Evolutionary conservation across 2,888 invertebrate species (phyloP).

Genomic region (Monoplex corrugatus): DNA sequence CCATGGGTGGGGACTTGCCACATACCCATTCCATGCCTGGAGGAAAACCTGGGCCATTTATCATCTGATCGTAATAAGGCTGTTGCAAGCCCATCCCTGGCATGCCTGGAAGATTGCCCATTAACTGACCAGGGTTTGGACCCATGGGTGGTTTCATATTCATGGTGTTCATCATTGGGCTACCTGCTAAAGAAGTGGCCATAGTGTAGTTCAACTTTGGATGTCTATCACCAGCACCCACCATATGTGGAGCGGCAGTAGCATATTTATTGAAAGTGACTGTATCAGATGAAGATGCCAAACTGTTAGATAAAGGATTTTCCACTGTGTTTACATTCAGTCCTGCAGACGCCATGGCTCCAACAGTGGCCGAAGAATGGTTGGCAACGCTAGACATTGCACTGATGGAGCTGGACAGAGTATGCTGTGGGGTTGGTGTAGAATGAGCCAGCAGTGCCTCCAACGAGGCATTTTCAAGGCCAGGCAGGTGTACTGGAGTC

Average conservation of each 20-base stretch:
- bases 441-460: constrained; percentile 73
- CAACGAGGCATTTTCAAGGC: constrained; percentile 71
- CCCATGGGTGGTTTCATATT: constrained; percentile 56
- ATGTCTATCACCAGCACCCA: constrained; percentile 43
- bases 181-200: constrained; percentile 52
- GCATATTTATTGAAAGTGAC: constrained; percentile 56
- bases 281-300: constrained; percentile 75
- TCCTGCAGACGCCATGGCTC: constrained; percentile 58
- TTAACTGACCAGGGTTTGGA: constrained; percentile 60
- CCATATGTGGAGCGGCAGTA: constrained; percentile 56
- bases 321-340: constrained; percentile 71
- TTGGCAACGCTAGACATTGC: constrained; percentile 65
- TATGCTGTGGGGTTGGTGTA: constrained; percentile 67
- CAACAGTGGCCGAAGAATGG: constrained; percentile 50
- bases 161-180: constrained; percentile 54
- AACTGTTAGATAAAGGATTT: constrained; percentile 74
- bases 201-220: constrained; percentile 53
- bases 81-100: constrained; percentile 63
- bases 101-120: constrained; percentile 59
- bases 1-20: constrained; percentile 58
- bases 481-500: constrained; percentile 54
- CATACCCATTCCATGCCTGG: constrained; percentile 63
- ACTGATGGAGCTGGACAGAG: constrained; percentile 83
- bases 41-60: constrained; percentile 79
- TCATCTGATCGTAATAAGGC: constrained; percentile 65